These are phyloP conservation scores for Scarus forsteni DNA, from an alignment of 2,797 vertebrate genomes.

Conservation along the genomic window DNA sequence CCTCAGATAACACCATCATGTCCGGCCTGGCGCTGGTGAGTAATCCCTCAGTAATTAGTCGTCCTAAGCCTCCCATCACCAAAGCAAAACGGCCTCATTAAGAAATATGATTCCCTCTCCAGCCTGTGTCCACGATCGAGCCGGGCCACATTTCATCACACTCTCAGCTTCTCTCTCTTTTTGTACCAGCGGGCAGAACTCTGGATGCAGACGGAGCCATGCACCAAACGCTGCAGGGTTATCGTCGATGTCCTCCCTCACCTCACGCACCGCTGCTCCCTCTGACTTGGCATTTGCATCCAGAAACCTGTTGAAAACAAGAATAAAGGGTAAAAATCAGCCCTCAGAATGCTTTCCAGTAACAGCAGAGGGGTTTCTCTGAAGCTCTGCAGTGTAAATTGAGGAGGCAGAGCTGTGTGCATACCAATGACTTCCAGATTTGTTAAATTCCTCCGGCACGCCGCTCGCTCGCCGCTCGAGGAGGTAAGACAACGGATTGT, in stretches of 20 bases:
- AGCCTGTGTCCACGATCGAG: constrained; percentile 81
- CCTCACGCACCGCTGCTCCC: constrained; percentile 64
- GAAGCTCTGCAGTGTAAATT: constrained; percentile 49
- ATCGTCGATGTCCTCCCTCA: constrained; percentile 42
- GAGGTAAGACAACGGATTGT: constrained; percentile 1
- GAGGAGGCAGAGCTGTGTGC: constrained; percentile 32
- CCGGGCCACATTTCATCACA: constrained; percentile 62
- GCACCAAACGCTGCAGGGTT: constrained; percentile 41
- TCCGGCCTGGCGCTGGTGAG: constrained; percentile 51
- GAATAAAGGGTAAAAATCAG: constrained; percentile 54
- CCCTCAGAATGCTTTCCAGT: constrained; percentile 9
- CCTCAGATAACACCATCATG: constrained; percentile 41
- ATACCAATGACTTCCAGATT: constrained; percentile 43
- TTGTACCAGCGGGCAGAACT: constrained; percentile 39
- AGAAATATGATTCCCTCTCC: constrained; percentile 79
- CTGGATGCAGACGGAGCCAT: constrained; percentile 19
- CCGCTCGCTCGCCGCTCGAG: neutral
- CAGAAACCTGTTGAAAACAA: constrained; percentile 75
- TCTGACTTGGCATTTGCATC: constrained; percentile 66
- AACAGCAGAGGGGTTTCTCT: constrained; percentile 17
- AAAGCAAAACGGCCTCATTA: constrained; percentile 77
- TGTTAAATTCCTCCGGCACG: constrained; percentile 27
- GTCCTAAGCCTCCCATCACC: constrained; percentile 71
- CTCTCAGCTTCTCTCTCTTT: constrained; percentile 38
- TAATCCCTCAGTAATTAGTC: constrained; percentile 82